phyloP scores from a whole-genome alignment of 2,888 invertebrate genomes.

The Latrodectus elegans region DNA sequence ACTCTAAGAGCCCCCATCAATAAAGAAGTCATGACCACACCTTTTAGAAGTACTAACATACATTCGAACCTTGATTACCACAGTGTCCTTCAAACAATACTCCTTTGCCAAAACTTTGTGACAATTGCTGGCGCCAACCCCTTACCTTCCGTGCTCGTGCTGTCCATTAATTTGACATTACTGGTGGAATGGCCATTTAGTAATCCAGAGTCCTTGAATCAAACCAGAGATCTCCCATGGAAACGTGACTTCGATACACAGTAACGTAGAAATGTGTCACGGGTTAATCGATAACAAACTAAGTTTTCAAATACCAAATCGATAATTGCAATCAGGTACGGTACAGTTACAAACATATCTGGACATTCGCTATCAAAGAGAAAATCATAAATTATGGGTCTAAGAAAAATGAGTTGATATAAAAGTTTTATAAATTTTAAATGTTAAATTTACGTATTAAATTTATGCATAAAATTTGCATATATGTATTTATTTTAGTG shows the following conservation, averaged over 20 bases:
- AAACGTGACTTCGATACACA: constrained; percentile 39
- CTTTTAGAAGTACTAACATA: neutral
- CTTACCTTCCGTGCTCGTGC: neutral
- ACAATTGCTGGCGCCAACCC: neutral
- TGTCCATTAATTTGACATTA: constrained; percentile 31
- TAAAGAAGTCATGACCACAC: neutral
- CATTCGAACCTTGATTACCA: neutral
- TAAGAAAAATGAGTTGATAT: too few species aligned
- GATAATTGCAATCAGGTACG: too few species aligned
- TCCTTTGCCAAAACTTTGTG: neutral
- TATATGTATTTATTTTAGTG: too few species aligned
- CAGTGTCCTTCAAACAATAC: neutral
- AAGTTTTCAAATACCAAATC: too few species aligned
- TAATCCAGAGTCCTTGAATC: constrained; percentile 23
- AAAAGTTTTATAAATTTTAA: too few species aligned
- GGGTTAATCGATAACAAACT: constrained; percentile 49
- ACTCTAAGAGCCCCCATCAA: neutral
- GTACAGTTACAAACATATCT: too few species aligned
- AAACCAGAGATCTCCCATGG: constrained; percentile 17
- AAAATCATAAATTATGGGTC: too few species aligned
- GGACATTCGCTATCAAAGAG: too few species aligned
- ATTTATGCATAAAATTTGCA: too few species aligned
- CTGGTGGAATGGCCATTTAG: constrained; percentile 1
- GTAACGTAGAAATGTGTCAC: constrained; percentile 50
- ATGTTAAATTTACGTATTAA: too few species aligned